Evolutionary conservation across 2,888 invertebrate species (phyloP).

Genomic region (Caenorhabditis drosophilae): DNA sequence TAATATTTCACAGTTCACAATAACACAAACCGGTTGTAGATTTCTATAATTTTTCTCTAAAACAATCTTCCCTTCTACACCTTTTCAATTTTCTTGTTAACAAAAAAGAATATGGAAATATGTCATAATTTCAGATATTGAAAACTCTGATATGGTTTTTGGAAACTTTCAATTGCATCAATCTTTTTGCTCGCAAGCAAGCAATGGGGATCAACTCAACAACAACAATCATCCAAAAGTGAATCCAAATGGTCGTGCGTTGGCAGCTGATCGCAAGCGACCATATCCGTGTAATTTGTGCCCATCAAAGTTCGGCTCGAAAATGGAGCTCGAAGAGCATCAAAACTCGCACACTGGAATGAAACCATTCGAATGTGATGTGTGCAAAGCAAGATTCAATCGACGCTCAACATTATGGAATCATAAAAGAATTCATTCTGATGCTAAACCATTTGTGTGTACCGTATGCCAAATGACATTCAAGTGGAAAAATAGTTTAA

Average conservation of each 20-base stretch:
- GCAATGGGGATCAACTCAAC: slow-evolving; percentile 26
- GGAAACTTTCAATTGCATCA: slow-evolving; percentile 38
- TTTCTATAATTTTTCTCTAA: background rate
- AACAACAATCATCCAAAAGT: slow-evolving; percentile 46
- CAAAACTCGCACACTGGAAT: slow-evolving; percentile 68
- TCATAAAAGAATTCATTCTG: slow-evolving; percentile 68
- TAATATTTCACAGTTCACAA: background rate
- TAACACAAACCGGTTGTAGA: no score
- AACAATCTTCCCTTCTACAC: background rate
- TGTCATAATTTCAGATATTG: slow-evolving; percentile 25
- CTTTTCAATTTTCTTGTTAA: background rate
- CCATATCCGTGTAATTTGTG: slow-evolving; percentile 68
- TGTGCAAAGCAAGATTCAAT: slow-evolving; percentile 68
- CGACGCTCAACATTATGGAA: slow-evolving; percentile 69
- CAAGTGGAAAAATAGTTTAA: slow-evolving; percentile 69
- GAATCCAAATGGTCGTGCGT: slow-evolving; percentile 44
- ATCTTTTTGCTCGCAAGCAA: slow-evolving; percentile 32
- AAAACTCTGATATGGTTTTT: slow-evolving; percentile 43
- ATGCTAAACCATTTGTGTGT: slow-evolving; percentile 67
- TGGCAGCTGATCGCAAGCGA: slow-evolving; percentile 62
- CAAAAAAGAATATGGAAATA: no score
- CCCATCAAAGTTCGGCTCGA: slow-evolving; percentile 54
- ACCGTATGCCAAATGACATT: slow-evolving; percentile 68
- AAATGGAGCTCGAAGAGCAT: slow-evolving; percentile 69
- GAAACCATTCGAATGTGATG: slow-evolving; percentile 69